These are phyloP conservation scores for Scortum barcoo DNA, from an alignment of 2,113 vertebrate species.

Conservation along the genomic window DNA sequence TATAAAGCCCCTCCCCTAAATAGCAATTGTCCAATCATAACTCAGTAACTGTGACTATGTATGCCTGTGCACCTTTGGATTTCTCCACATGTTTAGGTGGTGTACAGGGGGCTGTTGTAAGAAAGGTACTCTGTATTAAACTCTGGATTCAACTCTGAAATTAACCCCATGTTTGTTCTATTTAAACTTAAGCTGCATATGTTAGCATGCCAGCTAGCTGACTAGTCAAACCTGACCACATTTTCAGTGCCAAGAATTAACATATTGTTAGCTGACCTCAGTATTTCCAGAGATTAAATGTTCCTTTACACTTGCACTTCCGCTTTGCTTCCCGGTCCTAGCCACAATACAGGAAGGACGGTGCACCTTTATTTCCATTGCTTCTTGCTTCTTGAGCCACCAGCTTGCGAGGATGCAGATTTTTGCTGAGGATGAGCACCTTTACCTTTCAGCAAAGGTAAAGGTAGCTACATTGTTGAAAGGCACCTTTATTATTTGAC, in stretches of 20 bases:
- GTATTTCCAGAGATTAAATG: background rate
- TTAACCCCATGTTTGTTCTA: background rate
- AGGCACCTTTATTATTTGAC: too few relatives aligned
- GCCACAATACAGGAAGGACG: background rate
- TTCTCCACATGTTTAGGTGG: background rate
- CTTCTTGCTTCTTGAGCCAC: background rate
- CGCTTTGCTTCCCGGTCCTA: too few relatives aligned
- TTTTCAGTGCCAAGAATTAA: background rate
- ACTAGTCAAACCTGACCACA: background rate
- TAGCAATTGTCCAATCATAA: background rate
- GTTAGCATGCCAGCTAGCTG: background rate
- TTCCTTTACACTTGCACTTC: too few relatives aligned
- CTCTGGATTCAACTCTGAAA: too few relatives aligned
- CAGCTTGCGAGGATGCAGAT: background rate
- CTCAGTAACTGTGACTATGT: background rate
- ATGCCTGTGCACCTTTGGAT: background rate
- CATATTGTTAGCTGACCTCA: background rate
- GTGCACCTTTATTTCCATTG: background rate
- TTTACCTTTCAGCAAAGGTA: too few relatives aligned
- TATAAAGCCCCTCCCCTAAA: background rate
- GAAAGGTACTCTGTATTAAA: background rate
- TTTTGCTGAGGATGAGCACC: background rate
- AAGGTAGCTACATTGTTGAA: too few relatives aligned
- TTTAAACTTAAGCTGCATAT: background rate
- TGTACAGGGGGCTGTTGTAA: background rate